Evolutionary conservation across 2,797 vertebrate genomes (phyloP).

Genomic region (Anguilla marmorata): DNA sequence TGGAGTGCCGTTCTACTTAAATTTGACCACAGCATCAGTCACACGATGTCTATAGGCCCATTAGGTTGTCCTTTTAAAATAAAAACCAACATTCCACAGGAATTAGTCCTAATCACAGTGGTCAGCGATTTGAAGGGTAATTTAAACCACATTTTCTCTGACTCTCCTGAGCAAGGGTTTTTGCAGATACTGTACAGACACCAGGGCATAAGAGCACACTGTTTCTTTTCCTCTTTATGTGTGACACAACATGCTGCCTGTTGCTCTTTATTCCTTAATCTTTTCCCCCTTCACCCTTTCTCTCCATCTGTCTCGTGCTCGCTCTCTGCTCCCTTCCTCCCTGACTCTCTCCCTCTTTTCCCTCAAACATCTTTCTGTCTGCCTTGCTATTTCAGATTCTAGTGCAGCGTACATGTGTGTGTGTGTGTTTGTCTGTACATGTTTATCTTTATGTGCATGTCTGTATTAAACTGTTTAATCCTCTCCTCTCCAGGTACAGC

Average conservation of each 20-base stretch:
- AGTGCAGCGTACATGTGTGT: background rate
- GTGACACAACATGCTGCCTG: background rate
- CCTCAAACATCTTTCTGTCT: background rate
- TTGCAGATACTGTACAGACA: conserved; percentile 22
- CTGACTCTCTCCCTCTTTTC: background rate
- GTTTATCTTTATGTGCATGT: background rate
- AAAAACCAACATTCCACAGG: conserved; percentile 36
- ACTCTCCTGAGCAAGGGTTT: conserved; percentile 25
- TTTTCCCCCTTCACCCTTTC: background rate
- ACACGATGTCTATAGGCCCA: conserved; percentile 12
- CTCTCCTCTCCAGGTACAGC: conserved; percentile 80
- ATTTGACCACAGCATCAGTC: conserved; percentile 21
- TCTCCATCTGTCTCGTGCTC: background rate
- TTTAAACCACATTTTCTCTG: conserved; percentile 36
- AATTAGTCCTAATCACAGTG: conserved; percentile 39
- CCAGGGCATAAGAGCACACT: background rate
- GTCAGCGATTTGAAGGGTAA: conserved; percentile 32
- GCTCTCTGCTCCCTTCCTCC: background rate
- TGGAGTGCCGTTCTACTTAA: conserved; percentile 10
- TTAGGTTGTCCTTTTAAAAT: conserved; percentile 18
- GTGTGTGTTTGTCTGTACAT: background rate
- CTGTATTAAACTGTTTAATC: background rate
- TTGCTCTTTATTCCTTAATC: background rate
- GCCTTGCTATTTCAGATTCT: background rate
- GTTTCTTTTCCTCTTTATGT: background rate